These are phyloP conservation scores for Meriones psammophilus DNA, from an alignment of 2,797 vertebrate species.

Conservation along the genomic window DNA sequence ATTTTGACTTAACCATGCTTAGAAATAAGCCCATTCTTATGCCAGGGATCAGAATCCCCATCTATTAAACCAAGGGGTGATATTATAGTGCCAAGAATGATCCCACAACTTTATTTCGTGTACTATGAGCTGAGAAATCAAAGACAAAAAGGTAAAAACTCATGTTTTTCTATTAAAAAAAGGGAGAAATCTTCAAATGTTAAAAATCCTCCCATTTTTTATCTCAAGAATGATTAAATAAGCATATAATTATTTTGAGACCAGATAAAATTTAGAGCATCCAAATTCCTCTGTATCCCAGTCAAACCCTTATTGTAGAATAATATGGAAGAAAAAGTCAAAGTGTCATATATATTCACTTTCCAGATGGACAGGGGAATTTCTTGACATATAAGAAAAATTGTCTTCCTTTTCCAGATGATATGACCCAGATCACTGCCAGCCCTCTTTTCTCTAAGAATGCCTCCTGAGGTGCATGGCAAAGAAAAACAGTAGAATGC, in stretches of 20 bases:
- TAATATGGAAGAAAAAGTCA: background rate
- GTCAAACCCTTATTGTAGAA: background rate
- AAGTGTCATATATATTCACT: background rate
- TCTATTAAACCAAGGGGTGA: background rate
- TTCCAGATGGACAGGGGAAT: background rate
- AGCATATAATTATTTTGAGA: background rate
- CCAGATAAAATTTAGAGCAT: background rate
- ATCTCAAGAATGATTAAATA: background rate
- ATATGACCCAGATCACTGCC: background rate
- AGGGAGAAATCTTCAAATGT: background rate
- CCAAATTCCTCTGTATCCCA: constrained; percentile 18
- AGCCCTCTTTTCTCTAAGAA: background rate
- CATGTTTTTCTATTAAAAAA: background rate
- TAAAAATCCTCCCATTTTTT: background rate
- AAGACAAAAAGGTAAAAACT: background rate
- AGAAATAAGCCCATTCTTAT: background rate
- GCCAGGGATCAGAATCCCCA: background rate
- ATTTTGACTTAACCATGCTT: background rate
- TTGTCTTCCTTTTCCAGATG: background rate
- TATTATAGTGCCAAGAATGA: background rate
- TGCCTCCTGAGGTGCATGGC: background rate
- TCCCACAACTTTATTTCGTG: background rate
- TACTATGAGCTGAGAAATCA: background rate
- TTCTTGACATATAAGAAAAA: background rate
- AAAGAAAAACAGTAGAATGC: background rate